These are phyloP conservation scores for Bombus vancouverensis DNA, from an alignment of 1,140 invertebrate species.

Conservation along the genomic window DNA sequence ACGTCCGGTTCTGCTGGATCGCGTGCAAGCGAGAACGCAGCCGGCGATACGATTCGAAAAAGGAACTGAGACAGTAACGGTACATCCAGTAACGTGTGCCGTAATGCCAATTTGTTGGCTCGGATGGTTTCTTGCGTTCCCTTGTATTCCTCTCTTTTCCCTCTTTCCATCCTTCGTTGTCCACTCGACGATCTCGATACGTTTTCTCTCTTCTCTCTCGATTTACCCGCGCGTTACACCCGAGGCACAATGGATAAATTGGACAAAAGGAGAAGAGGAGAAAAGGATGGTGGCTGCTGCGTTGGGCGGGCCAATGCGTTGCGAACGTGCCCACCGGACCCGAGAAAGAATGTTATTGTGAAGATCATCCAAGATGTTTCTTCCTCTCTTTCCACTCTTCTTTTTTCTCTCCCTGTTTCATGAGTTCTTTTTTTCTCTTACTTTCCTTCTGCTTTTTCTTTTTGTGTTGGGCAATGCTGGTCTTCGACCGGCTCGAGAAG, in stretches of 20 bases:
- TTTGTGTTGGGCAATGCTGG: background rate
- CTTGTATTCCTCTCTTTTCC: background rate
- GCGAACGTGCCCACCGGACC: slow-evolving; percentile 17
- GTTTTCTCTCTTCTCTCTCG: slow-evolving; percentile 9
- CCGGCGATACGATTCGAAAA: slow-evolving; percentile 55
- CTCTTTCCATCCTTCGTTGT: background rate
- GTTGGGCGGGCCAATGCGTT: slow-evolving; percentile 17
- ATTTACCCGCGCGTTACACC: slow-evolving; percentile 37
- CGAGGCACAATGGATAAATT: slow-evolving; percentile 59
- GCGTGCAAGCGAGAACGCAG: slow-evolving; percentile 43
- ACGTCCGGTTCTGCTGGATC: slow-evolving; percentile 33
- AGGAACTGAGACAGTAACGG: slow-evolving; percentile 62
- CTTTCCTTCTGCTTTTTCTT: background rate
- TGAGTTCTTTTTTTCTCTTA: background rate
- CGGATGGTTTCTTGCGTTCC: slow-evolving; percentile 38
- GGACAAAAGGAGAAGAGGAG: slow-evolving; percentile 44
- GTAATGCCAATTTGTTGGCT: slow-evolving; percentile 65
- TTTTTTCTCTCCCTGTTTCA: slow-evolving; percentile 13
- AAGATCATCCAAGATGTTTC: slow-evolving; percentile 35
- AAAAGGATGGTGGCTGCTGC: background rate
- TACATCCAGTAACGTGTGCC: slow-evolving; percentile 55
- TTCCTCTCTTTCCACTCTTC: slow-evolving; percentile 12
- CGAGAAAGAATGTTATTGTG: slow-evolving; percentile 57
- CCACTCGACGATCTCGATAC: background rate
- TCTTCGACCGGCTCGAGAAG: background rate